Base-by-base conservation (phyloP, 2,797 vertebrate genomes). In the Australoheros facetus region DNA sequence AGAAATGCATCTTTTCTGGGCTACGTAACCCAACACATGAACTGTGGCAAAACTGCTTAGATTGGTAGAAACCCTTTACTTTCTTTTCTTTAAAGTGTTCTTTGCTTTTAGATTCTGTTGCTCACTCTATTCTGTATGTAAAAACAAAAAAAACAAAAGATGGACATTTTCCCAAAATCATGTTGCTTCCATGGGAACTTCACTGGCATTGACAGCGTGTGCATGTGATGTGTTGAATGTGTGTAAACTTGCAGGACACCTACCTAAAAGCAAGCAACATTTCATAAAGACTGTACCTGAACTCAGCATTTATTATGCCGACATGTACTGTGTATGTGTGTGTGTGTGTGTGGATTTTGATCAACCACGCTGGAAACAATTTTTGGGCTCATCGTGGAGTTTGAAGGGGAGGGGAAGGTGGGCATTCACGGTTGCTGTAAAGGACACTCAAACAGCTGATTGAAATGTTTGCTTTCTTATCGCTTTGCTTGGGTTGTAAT, bases 221-320 rank as follows among this genome's bases (percentile, higher is more conserved):
- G 92, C 93, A 92, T 94, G 93, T 89, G 86, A 89, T 77, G 84
- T 91, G 89, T 89, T 86, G 81, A 88, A 82, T 60, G 75, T 86
- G 86, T 80, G 87, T 82, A 77, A 86, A 78, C 73, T 59, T 56
- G 78, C 89, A 57, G 91, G 85, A 89, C 81, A 83, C 72, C 66
- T 66, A n/a, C 51, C 42, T 53, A 81, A 82, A 89, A 82, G 69
- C 57, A 69, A 72, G 81, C 80, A 66, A 73, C 85, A 81, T 88
- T 88, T 90, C 82, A 86, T 73, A 88, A 77, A 88, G 81, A 91
- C 91, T 87, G 66, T 71, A 78, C 62, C 75, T 79, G 74, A 82
- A 79, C 85, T 77, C 80, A 5, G 80, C 81, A 39, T 81, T 81
- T 72, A 28, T 71, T 72, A 64, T 76, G 81, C 80, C 80, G 85